Percentiles rank a stretch among this genome's conserved stretches.
Evolutionary conservation across 2,888 invertebrate species (phyloP).

Genomic region (Nephrotoma appendiculata): DNA sequence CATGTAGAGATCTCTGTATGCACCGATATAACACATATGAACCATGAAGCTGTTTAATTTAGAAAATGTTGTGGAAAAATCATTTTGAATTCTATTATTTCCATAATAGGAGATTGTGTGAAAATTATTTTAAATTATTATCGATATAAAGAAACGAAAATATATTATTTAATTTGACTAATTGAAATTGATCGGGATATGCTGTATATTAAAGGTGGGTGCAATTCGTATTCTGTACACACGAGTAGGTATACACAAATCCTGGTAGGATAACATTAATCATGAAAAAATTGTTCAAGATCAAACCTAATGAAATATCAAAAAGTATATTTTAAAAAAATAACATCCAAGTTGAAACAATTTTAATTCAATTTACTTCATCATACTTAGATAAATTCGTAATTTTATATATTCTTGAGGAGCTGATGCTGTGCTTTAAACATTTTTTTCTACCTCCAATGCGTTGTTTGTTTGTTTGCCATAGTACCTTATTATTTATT

Average conservation of each 20-base stretch:
- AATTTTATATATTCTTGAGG: not conserved
- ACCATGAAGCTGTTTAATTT: not conserved
- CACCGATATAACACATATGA: not conserved
- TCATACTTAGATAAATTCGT: not conserved
- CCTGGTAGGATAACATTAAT: not conserved
- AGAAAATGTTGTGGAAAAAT: not conserved
- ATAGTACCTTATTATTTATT: not conserved
- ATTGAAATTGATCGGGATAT: not conserved
- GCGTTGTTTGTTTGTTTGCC: not conserved
- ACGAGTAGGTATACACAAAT: not conserved
- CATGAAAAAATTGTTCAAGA: not conserved
- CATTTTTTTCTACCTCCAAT: not conserved
- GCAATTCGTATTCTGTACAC: not conserved
- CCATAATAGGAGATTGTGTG: not conserved
- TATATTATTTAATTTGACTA: not conserved
- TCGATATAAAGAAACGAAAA: not conserved
- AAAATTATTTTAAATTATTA: not conserved
- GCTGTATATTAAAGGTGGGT: not conserved
- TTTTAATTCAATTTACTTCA: not conserved
- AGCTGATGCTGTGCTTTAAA: not conserved
- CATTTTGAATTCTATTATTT: not conserved
- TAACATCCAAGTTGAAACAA: not conserved
- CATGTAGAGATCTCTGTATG: not conserved
- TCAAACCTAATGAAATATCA: not conserved
- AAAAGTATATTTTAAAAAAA: not conserved